Conservation (phyloP, 2,113 vertebrate species). For the Calidris pugnax region DNA sequence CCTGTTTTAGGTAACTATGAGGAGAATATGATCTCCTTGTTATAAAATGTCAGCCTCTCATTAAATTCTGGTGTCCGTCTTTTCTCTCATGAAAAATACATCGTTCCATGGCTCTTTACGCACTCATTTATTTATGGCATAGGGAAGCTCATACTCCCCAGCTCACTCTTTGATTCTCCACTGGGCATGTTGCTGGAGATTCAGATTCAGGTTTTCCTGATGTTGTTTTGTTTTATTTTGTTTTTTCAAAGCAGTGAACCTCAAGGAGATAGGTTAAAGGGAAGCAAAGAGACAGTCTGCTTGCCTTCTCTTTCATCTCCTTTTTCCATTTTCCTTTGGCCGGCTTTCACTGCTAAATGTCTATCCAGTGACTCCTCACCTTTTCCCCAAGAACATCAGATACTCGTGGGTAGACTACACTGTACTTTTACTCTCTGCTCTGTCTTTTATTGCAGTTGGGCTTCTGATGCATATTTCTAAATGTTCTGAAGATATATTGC, state of each 20-base stretch:
- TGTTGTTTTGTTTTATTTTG: neutral
- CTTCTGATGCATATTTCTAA: neutral
- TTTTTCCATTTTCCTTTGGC: neutral
- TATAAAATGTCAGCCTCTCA: neutral
- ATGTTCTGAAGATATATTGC: neutral
- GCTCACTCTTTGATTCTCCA: neutral
- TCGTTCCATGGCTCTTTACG: neutral
- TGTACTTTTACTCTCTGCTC: neutral
- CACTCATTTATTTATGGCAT: conserved; percentile 18
- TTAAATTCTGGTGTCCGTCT: neutral
- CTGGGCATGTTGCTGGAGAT: neutral
- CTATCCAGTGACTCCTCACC: neutral
- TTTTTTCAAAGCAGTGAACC: neutral
- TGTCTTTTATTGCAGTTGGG: neutral
- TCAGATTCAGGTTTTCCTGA: neutral
- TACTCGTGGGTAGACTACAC: neutral
- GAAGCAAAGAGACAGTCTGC: neutral
- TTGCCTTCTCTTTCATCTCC: neutral
- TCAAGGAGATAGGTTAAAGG: neutral
- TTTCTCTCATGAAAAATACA: conserved; percentile 40
- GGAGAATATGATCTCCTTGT: neutral
- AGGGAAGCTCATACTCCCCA: neutral
- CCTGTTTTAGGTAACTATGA: neutral
- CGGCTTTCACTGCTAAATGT: neutral
- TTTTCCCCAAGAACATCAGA: neutral